Evolutionary conservation across 1,140 invertebrate species (phyloP).

Genomic region (Stegodyphus dumicola): DNA sequence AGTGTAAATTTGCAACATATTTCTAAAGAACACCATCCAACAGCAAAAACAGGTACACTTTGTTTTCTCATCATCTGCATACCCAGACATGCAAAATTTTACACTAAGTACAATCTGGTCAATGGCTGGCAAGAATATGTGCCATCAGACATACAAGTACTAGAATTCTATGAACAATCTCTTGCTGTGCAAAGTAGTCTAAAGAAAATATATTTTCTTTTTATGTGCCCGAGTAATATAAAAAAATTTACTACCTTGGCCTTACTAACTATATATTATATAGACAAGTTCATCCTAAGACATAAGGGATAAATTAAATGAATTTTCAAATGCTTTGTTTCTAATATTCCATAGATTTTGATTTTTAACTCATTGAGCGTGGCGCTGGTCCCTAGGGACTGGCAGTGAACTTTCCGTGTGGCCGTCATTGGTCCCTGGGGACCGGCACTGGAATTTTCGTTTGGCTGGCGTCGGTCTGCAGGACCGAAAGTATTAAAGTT

Average conservation of each 20-base stretch:
- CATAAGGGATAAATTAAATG: too few species aligned
- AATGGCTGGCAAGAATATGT: constrained; percentile 10
- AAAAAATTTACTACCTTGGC: constrained; percentile 52
- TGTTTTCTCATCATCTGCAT: constrained; percentile 13
- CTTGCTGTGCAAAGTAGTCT: constrained; percentile 58
- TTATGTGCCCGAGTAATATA: constrained; percentile 57
- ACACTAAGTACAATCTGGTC: constrained; percentile 47
- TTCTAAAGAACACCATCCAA: background rate
- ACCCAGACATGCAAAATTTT: constrained; percentile 36
- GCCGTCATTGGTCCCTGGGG: too few species aligned
- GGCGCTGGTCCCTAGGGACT: too few species aligned
- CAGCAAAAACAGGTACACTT: constrained; percentile 16
- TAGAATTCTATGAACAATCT: constrained; percentile 20
- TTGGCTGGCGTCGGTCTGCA: too few species aligned
- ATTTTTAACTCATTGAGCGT: too few species aligned
- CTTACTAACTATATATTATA: constrained; percentile 34
- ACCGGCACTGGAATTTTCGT: too few species aligned
- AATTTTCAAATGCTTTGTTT: too few species aligned
- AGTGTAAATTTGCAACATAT: too few species aligned
- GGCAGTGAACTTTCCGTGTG: too few species aligned
- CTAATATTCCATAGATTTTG: too few species aligned
- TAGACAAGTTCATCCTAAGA: constrained; percentile 1
- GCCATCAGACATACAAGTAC: constrained; percentile 53
- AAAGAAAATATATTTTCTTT: constrained; percentile 60
- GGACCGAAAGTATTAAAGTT: too few species aligned